Evolutionary conservation across 2,797 vertebrate species (phyloP).

Genomic region (Rhadinocentrus ornatus): DNA sequence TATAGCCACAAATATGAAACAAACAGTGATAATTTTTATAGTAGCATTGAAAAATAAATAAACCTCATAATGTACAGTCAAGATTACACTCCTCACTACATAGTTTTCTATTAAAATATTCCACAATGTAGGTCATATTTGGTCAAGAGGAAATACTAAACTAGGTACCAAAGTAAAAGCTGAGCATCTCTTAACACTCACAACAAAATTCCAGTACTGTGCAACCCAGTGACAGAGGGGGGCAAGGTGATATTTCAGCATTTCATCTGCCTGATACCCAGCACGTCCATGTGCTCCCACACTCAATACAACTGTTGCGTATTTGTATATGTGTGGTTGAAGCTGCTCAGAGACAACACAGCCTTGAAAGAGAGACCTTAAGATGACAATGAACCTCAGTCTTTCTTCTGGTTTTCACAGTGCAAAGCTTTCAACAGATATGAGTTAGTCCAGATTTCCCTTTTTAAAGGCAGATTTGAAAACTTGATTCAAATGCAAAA

Average conservation of each 20-base stretch:
- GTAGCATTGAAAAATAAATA: slow-evolving; percentile 77
- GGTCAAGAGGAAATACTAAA: slow-evolving; percentile 56
- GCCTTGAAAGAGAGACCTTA: slow-evolving; percentile 22
- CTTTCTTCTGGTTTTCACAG: slow-evolving; percentile 45
- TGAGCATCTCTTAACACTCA: slow-evolving; percentile 34
- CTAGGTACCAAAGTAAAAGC: slow-evolving; percentile 50
- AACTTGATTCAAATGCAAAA: slow-evolving; percentile 31
- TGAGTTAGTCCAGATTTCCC: slow-evolving; percentile 37
- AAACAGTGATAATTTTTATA: slow-evolving; percentile 60
- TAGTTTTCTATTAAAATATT: slow-evolving; percentile 47
- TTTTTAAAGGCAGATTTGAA: slow-evolving; percentile 63
- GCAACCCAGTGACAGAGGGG: slow-evolving; percentile 40
- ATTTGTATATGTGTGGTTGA: slow-evolving; percentile 25
- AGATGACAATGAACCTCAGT: slow-evolving; percentile 35
- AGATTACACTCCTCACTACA: slow-evolving; percentile 49
- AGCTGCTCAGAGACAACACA: slow-evolving; percentile 28
- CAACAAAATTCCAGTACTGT: slow-evolving; percentile 71
- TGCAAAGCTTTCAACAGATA: slow-evolving; percentile 29
- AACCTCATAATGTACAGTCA: slow-evolving; percentile 69
- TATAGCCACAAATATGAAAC: slow-evolving; percentile 60
- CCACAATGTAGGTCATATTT: slow-evolving; percentile 61
- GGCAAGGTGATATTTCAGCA: slow-evolving; percentile 41
- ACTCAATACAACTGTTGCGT: slow-evolving; percentile 24
- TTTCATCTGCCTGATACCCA: slow-evolving; percentile 41
- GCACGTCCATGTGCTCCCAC: slow-evolving; percentile 39